Conservation (phyloP, 2,888 invertebrate species). For the Craniophora ligustri region DNA sequence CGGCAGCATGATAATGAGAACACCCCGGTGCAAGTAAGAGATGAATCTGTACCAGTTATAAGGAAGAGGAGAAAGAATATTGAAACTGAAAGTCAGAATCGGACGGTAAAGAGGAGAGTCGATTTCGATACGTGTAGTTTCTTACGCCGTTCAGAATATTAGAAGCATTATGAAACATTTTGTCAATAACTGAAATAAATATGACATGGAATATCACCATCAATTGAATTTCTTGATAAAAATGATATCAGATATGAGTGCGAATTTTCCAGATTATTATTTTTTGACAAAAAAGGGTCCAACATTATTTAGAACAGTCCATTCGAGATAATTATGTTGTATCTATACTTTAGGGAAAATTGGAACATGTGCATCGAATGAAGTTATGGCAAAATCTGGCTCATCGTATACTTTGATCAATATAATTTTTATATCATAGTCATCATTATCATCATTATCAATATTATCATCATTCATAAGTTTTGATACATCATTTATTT, state of each 20-base stretch:
- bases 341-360: no score
- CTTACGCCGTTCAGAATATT: not conserved
- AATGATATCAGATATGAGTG: no score
- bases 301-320: no score
- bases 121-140: conserved; percentile 54
- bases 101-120: conserved; percentile 65
- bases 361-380: no score
- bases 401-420: not conserved
- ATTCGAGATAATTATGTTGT: no score
- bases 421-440: no score
- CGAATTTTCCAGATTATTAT: no score
- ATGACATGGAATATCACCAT: not conserved
- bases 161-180: not conserved
- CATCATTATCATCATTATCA: not conserved
- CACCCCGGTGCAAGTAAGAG: conserved; percentile 62
- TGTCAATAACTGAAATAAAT: not conserved
- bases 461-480: not conserved
- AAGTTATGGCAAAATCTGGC: no score
- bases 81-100: conserved; percentile 38
- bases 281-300: no score
- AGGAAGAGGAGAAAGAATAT: conserved; percentile 60
- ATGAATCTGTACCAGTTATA: conserved; percentile 46
- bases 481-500: not conserved
- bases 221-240: no score
- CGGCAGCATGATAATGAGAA: conserved; percentile 62